Base-by-base conservation (phyloP, 2,797 vertebrate genomes). In the Coracias cyanogaster region DNA sequence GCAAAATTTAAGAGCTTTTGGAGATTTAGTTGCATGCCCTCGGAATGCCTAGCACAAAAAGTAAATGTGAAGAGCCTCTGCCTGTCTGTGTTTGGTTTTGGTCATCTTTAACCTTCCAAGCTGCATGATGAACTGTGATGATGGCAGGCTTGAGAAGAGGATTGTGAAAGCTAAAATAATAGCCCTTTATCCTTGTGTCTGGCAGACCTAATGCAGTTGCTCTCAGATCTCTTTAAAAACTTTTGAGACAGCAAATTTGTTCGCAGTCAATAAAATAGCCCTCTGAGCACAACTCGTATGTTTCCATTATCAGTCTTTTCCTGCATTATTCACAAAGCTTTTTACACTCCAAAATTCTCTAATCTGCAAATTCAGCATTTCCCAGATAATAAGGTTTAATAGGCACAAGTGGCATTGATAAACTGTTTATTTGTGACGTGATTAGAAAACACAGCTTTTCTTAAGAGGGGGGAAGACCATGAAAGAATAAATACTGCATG, bases 261-360 rank as follows among this genome's bases (percentile, higher is more conserved):
- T 95, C 82, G 15, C 65, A 83, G 92, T 93, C 93, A 83, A 31
- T 95, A 90, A 96, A 92, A 87, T 60, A 92, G 64, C 67, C 77
- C 70, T 69, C 43, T 45, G 76, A 96, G 82, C 80, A 41, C 80
- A 70, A 8, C 31, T 67, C 2, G 0, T 78, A 37, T 18, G 64
- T 94, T 96, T 94, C 89, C 78, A 73, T 96, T 96, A 82, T 95
- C 86, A 89, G 70, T 89, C 73, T 24, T 49, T 92, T 77, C 83
- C 89, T 97, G 91, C 97, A 96, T 97, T 95, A 96, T 97, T 97
- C 94, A 94, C 79, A 72, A 90, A 94, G 77, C 72, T 94, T 89
- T 93, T 93, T 95, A 85, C 58, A 26, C 60, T 93, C 66, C 7
- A 62, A 46, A 86, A 96, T 74, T 90, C 89, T 86, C 69, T n/a